A percentile compares a stretch with the other conserved stretches of the same genome.
These are phyloP conservation scores for Fistularia tabacaria DNA, from an alignment of 2,797 vertebrate species.

Conservation along the genomic window DNA sequence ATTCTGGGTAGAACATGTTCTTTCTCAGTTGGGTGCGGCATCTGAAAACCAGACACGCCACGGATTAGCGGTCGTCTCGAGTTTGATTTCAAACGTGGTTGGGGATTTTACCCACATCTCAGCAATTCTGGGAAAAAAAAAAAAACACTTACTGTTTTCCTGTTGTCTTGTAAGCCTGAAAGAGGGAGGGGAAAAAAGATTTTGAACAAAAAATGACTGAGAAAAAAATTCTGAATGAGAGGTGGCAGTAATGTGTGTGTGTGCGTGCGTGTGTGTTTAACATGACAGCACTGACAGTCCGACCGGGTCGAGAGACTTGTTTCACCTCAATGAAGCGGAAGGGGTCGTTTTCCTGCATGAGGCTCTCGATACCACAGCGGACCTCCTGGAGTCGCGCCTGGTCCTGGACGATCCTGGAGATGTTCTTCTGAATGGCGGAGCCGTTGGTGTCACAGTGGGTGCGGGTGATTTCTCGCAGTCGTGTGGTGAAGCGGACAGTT, in stretches of 20 bases:
- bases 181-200: not conserved
- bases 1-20: conserved; percentile 67
- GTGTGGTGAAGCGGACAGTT: conserved; percentile 48
- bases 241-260: no score
- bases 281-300: no score
- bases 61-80: not conserved
- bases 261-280: no score
- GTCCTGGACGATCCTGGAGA: conserved; percentile 64
- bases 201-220: not conserved
- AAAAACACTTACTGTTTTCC: conserved; percentile 64
- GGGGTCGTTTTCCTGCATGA: conserved; percentile 68
- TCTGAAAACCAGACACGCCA: conserved; percentile 33
- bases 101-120: not conserved
- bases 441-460: conserved; percentile 41
- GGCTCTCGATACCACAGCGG: conserved; percentile 52
- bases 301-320: no score
- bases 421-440: conserved; percentile 61
- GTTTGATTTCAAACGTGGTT: no score
- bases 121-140: not conserved
- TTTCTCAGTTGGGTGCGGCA: conserved; percentile 59
- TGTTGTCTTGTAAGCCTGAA: conserved; percentile 65
- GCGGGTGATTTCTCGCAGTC: conserved; percentile 41
- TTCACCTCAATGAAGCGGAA: conserved; percentile 73
- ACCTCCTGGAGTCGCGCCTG: conserved; percentile 65
- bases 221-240: not conserved